Conservation (phyloP, 2,113 vertebrate species). For the Mesoclemmys tuberculata region DNA sequence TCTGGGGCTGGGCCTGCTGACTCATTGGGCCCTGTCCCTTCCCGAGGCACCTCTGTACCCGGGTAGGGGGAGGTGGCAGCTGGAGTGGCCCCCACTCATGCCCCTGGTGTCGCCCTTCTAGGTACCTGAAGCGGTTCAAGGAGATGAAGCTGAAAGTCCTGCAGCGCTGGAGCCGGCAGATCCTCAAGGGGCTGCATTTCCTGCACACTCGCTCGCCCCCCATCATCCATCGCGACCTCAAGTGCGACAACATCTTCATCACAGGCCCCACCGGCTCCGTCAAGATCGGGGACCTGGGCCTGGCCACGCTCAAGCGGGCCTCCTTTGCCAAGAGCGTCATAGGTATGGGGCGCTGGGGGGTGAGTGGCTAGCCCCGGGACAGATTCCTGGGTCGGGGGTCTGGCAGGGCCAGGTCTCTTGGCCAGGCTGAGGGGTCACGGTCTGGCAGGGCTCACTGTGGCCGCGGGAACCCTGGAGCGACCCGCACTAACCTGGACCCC, state of each 20-base stretch:
- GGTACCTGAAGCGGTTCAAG: conserved; percentile 96
- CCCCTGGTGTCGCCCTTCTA: conserved; percentile 33
- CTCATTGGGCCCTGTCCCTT: too few relatives aligned
- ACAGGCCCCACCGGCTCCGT: conserved; percentile 95
- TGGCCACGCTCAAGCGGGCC: conserved; percentile 95
- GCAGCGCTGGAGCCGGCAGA: conserved; percentile 95
- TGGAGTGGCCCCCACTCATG: neutral
- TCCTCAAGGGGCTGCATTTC: conserved; percentile 96
- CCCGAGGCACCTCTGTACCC: neutral
- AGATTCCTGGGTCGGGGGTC: too few relatives aligned
- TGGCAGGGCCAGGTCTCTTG: too few relatives aligned
- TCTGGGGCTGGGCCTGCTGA: too few relatives aligned
- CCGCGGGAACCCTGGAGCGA: neutral
- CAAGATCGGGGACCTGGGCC: conserved; percentile 96
- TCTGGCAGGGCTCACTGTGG: neutral
- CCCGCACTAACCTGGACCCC: too few relatives aligned
- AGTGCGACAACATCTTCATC: conserved; percentile 99
- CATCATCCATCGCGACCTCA: conserved; percentile 97
- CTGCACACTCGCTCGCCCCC: conserved; percentile 95
- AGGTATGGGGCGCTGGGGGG: conserved; percentile 70
- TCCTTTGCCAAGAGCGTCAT: conserved; percentile 99
- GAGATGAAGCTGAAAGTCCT: conserved; percentile 98
- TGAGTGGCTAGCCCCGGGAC: neutral
- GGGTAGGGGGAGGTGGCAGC: too few relatives aligned
- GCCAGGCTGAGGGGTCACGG: neutral